Evolutionary conservation across 2,888 invertebrate species (phyloP), one percentile per base, ranked within the genome.

Genomic region (Tenthredo livida): DNA sequence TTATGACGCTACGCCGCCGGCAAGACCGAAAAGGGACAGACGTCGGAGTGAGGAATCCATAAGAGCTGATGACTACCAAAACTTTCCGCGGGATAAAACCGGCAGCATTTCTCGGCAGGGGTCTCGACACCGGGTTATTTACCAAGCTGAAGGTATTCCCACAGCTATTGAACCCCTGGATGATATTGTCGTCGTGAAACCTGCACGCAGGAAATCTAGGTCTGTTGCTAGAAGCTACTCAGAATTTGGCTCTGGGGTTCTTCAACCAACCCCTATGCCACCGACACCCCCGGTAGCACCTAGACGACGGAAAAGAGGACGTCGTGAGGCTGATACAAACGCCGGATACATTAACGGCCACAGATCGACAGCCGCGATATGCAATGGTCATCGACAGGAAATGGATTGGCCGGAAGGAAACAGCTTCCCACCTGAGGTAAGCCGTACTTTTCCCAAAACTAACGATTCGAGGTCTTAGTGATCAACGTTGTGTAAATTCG

Each of bases 151-250:
- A 29, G 58, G 40, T 2, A 84, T 86, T 43, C 25, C 87, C 88
- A 21, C 65, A 85, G 43, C 84, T 85, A 0, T 85, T 87, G 93
- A 92, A 40, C 92, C 91, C 0, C 85, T 92, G 47, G 93, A 93
- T 84, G 92, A 93, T 17, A 92, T 93, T 15, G 91, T 93, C 1
- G 89, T 93, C 0, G 90, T 93, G 1, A 93, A 93, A 67, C 93
- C 93, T 0, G 85, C 87, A 0, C 89, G 93, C 3, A 89, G 93
- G 21, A 93, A 92, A 84, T 93, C 93, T 0, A 91, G 88, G 65
- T 87, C 88, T 2, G 87, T 91, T 5, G 93, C 92, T 2, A 84
- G 90, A 4, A 93, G 92, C 85, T 90, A 90, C 17, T 92, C 91
- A 83, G 25, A 84, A 85, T 17, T 70, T 9, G 78, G 72, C 17